Conservation (phyloP, 2,113 vertebrate genomes). For the Sinocyclocheilus rhinocerous region DNA sequence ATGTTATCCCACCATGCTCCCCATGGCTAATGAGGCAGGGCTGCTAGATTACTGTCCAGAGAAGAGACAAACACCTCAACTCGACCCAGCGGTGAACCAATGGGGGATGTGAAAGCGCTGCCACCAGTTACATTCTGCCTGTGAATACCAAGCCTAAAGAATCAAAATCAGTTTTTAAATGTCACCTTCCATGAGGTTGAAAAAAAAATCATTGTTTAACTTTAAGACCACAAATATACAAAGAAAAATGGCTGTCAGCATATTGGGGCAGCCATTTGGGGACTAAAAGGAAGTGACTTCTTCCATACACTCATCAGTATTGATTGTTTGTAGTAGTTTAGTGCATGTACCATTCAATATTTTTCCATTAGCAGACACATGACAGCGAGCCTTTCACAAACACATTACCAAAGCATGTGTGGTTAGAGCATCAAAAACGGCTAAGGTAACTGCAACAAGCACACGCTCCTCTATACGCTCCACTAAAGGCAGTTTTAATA, state of each 20-base stretch:
- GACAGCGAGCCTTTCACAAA: not conserved
- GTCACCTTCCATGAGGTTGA: not conserved
- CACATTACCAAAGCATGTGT: too few relatives aligned
- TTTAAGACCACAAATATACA: not conserved
- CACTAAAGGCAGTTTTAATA: not conserved
- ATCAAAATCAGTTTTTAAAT: not conserved
- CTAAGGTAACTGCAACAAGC: not conserved
- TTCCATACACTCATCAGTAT: slow-evolving; percentile 17
- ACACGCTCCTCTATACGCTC: too few relatives aligned
- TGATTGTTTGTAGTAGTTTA: slow-evolving; percentile 24
- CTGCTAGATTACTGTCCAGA: slow-evolving; percentile 19
- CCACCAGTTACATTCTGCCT: not conserved
- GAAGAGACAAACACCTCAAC: slow-evolving; percentile 19
- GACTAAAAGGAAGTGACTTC: slow-evolving; percentile 9
- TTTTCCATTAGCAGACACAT: slow-evolving; percentile 21
- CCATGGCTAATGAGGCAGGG: slow-evolving; percentile 44
- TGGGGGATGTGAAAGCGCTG: not conserved
- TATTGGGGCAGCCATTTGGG: slow-evolving; percentile 15
- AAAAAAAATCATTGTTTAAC: not conserved
- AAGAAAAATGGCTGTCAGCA: not conserved
- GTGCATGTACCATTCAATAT: slow-evolving; percentile 23
- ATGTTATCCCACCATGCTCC: slow-evolving; percentile 21
- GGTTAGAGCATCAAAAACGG: not conserved
- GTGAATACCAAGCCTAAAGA: not conserved
- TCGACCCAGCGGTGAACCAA: slow-evolving; percentile 15